A percentile compares a stretch with the other conserved stretches of the same genome.
phyloP scores from a whole-genome alignment of 2,797 vertebrate species.

The Calcarius lapponicus region DNA sequence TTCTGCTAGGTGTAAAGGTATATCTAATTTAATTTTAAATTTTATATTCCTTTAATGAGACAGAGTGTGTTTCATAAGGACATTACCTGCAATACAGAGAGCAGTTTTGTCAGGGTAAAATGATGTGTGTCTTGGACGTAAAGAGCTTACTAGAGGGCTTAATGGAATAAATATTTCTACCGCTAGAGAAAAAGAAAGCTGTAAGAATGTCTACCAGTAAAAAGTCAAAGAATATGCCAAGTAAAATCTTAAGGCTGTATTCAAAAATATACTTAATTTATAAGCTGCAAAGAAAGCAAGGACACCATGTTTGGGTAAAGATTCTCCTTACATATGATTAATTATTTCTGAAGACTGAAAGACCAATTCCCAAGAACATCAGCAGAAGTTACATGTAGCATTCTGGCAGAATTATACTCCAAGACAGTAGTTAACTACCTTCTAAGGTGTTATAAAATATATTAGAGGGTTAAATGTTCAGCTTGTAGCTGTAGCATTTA shows the following conservation, averaged over 20 bases:
- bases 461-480: conserved; percentile 27
- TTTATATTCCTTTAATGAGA: conserved; percentile 37
- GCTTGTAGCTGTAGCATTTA: conserved; percentile 18
- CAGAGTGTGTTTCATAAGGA: background rate
- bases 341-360: background rate
- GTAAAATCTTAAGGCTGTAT: background rate
- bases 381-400: background rate
- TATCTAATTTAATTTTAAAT: conserved; percentile 34
- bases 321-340: background rate
- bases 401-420: background rate
- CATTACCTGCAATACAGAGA: background rate
- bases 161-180: background rate
- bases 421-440: background rate
- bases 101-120: conserved; percentile 10
- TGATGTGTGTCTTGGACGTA: background rate
- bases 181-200: background rate
- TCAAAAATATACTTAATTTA: background rate
- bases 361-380: background rate
- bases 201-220: background rate
- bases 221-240: background rate
- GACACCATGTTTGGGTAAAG: background rate
- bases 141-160: conserved; percentile 2
- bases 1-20: background rate
- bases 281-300: conserved; percentile 10
- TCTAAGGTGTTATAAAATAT: background rate